A percentile compares a stretch with the other conserved stretches of the same genome.
Evolutionary conservation across 1,140 invertebrate species (phyloP).

Genomic region (Apolygus lucorum): DNA sequence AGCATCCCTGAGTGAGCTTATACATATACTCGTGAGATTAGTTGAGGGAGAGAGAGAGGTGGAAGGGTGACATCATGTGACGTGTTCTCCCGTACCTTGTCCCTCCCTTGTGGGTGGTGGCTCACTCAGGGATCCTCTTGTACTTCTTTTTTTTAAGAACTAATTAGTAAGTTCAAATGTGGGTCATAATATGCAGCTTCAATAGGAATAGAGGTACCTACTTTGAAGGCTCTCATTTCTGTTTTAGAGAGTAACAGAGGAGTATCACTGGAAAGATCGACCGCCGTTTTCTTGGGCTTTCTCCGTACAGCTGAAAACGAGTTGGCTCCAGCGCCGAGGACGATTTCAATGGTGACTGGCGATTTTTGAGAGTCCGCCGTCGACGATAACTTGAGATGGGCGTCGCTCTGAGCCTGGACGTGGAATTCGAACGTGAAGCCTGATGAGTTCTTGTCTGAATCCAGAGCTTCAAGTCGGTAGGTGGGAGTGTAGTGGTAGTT

Average conservation of each 20-base stretch:
- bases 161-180: too few species aligned
- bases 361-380: neutral
- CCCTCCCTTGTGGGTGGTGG: too few species aligned
- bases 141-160: too few species aligned
- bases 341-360: neutral
- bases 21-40: too few species aligned
- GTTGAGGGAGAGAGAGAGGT: too few species aligned
- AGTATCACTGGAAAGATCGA: neutral
- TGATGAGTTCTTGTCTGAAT: neutral
- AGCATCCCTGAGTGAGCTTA: too few species aligned
- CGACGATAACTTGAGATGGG: neutral
- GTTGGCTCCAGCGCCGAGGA: neutral
- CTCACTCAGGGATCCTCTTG: too few species aligned
- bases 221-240: neutral
- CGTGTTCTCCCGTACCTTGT: too few species aligned
- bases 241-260: neutral
- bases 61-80: too few species aligned
- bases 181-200: too few species aligned
- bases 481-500: neutral
- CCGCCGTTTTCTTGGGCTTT: neutral
- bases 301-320: neutral
- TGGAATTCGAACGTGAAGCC: neutral
- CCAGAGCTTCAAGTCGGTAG: neutral
- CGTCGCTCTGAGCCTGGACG: neutral
- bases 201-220: too few species aligned